Conservation (phyloP, 2,113 vertebrate genomes). For the Chiloscyllium plagiosum region DNA sequence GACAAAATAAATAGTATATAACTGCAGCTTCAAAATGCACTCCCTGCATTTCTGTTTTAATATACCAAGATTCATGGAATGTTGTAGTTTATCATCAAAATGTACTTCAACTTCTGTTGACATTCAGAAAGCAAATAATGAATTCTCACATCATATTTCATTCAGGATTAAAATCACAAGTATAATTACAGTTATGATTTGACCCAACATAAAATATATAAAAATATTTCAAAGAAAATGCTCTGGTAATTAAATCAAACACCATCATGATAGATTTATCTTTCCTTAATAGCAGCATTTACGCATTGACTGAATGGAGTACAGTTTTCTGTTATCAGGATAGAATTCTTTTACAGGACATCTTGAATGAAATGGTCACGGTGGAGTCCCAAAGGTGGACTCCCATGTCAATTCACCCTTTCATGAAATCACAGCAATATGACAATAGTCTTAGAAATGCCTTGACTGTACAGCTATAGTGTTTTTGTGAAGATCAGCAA, state of each 20-base stretch:
- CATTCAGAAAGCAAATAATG: neutral
- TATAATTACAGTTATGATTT: neutral
- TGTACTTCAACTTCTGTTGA: neutral
- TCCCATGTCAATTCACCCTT: neutral
- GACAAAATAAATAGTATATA: constrained; percentile 19
- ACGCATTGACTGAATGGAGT: neutral
- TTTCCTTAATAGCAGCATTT: neutral
- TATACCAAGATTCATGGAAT: neutral
- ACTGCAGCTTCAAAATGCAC: neutral
- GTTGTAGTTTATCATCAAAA: neutral
- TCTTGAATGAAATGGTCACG: neutral
- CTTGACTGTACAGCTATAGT: neutral
- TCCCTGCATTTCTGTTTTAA: neutral
- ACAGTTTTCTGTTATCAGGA: neutral
- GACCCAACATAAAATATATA: neutral
- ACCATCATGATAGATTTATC: neutral
- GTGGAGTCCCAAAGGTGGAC: neutral
- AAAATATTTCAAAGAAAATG: neutral
- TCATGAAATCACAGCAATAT: neutral
- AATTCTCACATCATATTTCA: neutral
- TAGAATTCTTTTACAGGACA: neutral
- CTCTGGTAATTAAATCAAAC: neutral
- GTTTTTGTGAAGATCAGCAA: neutral
- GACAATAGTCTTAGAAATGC: neutral
- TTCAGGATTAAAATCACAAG: neutral